A percentile compares a stretch with the other conserved stretches of the same genome.
Evolutionary conservation across 2,888 invertebrate genomes (phyloP).

Genomic region (Quadriops clusia): DNA sequence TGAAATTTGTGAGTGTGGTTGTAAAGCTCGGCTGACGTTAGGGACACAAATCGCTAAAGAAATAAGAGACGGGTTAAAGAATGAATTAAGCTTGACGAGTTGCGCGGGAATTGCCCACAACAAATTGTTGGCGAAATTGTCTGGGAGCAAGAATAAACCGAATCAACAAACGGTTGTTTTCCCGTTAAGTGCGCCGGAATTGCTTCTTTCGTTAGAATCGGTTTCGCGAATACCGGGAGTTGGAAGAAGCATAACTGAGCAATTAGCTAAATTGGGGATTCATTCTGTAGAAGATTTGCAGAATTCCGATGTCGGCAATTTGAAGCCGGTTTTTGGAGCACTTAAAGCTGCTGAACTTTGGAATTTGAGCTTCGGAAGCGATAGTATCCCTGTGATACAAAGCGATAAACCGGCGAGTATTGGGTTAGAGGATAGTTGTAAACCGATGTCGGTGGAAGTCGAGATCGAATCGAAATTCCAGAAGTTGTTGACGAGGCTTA

Average conservation of each 20-base stretch:
- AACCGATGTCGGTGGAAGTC: constrained; percentile 55
- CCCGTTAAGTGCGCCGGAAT: constrained; percentile 52
- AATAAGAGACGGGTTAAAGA: constrained; percentile 56
- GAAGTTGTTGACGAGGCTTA: constrained; percentile 54
- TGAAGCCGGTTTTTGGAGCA: constrained; percentile 45
- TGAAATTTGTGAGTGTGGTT: constrained; percentile 61
- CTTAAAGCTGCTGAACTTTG: constrained; percentile 59
- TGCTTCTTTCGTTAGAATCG: constrained; percentile 52
- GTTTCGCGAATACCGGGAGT: constrained; percentile 63
- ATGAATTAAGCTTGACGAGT: constrained; percentile 60
- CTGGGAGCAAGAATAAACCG: constrained; percentile 61
- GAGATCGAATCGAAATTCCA: constrained; percentile 64
- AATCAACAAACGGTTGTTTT: constrained; percentile 71
- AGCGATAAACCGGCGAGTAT: constrained; percentile 69
- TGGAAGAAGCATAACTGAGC: constrained; percentile 56
- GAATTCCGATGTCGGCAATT: constrained; percentile 45
- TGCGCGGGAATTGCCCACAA: constrained; percentile 79
- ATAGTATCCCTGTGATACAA: constrained; percentile 57
- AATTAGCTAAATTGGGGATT: constrained; percentile 54
- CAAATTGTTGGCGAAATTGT: constrained; percentile 71
- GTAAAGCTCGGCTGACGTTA: constrained; percentile 52
- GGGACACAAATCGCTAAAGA: constrained; percentile 67
- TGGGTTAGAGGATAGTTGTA: constrained; percentile 69
- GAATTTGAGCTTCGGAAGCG: constrained; percentile 63
- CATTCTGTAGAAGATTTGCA: constrained; percentile 56